Percentiles rank a stretch among this genome's conserved stretches.
Evolutionary conservation across 92 coral and sea anemone species (phyloP).

Genomic region (Phenganax marumi): DNA sequence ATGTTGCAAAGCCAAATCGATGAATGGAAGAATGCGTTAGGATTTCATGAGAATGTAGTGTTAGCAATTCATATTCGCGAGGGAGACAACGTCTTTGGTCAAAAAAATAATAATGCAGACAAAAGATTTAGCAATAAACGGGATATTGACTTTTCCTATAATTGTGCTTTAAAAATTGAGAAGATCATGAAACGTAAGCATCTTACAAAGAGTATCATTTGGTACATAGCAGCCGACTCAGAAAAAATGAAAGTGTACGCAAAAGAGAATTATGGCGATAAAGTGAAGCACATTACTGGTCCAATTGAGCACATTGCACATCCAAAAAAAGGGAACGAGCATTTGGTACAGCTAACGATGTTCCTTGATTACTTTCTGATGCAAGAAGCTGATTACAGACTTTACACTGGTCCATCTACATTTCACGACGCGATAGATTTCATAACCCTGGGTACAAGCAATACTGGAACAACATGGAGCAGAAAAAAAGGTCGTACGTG

Average conservation of each 20-base stretch:
- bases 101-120: constrained; percentile 52
- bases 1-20: constrained; percentile 54
- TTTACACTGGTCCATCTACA: not conserved
- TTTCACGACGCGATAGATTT: not conserved
- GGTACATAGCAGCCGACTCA: constrained; percentile 88
- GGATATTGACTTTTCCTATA: constrained; percentile 54
- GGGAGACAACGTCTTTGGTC: constrained; percentile 70
- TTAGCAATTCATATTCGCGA: constrained; percentile 82
- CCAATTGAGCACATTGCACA: constrained; percentile 25
- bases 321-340: constrained; percentile 1
- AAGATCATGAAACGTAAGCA: constrained; percentile 26
- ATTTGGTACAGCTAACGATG: constrained; percentile 68
- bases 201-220: constrained; percentile 43
- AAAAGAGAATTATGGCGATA: constrained; percentile 54
- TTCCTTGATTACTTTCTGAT: constrained; percentile 80
- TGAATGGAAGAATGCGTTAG: constrained; percentile 46
- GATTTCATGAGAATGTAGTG: constrained; percentile 50
- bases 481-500: too few relatives aligned
- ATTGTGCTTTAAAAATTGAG: constrained; percentile 71
- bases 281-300: constrained; percentile 38
- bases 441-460: not conserved
- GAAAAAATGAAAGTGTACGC: constrained; percentile 62
- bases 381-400: constrained; percentile 74
- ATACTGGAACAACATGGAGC: not conserved
- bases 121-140: constrained; percentile 40